A percentile compares a stretch with the other conserved stretches of the same genome.
Conservation (phyloP, 2,888 invertebrate species). For the Bembecia ichneumoniformis region DNA sequence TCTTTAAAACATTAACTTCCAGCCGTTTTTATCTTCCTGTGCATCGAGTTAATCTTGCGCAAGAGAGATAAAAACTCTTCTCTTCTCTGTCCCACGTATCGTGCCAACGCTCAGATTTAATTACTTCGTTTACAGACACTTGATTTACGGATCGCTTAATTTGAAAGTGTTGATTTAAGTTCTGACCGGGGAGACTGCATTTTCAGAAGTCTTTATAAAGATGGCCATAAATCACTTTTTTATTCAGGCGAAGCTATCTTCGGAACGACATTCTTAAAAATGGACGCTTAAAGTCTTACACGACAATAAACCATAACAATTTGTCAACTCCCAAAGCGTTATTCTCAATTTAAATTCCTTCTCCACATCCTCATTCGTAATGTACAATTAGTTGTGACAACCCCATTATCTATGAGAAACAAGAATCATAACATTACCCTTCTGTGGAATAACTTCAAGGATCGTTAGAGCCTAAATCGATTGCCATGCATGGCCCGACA, state of each 20-base stretch:
- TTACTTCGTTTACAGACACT: constrained; percentile 44
- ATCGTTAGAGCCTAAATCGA: constrained; percentile 44
- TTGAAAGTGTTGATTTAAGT: constrained; percentile 54
- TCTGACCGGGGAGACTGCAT: constrained; percentile 24
- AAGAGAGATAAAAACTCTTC: not conserved
- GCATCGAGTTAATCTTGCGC: not conserved
- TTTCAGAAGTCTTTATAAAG: constrained; percentile 23
- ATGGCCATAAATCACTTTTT: constrained; percentile 23
- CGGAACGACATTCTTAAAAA: not conserved
- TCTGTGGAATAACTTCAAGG: constrained; percentile 35
- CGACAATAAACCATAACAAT: not conserved
- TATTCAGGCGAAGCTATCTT: not conserved
- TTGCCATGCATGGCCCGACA: constrained; percentile 31
- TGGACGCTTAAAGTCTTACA: not conserved
- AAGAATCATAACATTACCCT: constrained; percentile 35
- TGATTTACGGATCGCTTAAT: constrained; percentile 53
- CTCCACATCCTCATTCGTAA: constrained; percentile 23
- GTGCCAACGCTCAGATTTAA: constrained; percentile 40
- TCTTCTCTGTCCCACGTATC: constrained; percentile 18
- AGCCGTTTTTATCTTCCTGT: not conserved
- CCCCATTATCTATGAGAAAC: constrained; percentile 16
- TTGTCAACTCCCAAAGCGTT: not conserved
- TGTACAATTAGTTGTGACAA: constrained; percentile 35
- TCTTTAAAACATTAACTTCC: not conserved
- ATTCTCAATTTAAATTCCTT: constrained; percentile 10